phyloP scores from a whole-genome alignment of 2,113 vertebrate species.

The Lonchura striata region DNA sequence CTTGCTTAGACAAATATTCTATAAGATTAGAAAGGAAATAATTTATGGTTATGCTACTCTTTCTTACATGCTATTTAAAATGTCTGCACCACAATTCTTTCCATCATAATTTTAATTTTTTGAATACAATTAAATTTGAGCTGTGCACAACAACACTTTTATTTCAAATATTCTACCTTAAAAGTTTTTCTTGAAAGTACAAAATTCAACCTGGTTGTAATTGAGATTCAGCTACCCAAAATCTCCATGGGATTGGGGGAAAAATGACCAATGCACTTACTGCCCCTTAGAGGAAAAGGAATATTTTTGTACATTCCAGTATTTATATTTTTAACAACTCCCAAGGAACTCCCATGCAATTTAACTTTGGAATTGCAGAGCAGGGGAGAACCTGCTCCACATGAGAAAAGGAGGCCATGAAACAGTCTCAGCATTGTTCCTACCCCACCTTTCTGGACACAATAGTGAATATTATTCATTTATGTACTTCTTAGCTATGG shows the following conservation, averaged over 20 bases:
- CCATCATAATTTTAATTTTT: not conserved
- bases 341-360: not conserved
- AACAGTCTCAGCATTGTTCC: conserved; percentile 15
- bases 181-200: not conserved
- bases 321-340: not conserved
- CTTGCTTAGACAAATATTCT: not conserved
- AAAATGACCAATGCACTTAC: not conserved
- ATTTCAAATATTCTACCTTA: not conserved
- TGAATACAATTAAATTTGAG: not conserved
- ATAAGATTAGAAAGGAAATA: not conserved
- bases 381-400: not conserved
- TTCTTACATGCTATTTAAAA: not conserved
- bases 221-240: not conserved
- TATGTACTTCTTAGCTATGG: conserved; percentile 1
- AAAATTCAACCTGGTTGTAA: not conserved
- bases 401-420: not conserved
- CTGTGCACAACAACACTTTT: not conserved
- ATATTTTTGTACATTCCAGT: not conserved
- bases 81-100: not conserved
- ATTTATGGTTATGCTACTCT: not conserved
- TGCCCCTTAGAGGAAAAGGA: not conserved
- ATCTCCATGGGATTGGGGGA: fast-evolving
- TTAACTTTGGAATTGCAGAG: not conserved
- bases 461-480: conserved; percentile 4
- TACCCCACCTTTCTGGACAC: conserved; percentile 32